Percentiles rank a stretch among this genome's conserved stretches.
Evolutionary conservation across 2,113 vertebrate genomes (phyloP).

Genomic region (Nerophis lumbriciformis): DNA sequence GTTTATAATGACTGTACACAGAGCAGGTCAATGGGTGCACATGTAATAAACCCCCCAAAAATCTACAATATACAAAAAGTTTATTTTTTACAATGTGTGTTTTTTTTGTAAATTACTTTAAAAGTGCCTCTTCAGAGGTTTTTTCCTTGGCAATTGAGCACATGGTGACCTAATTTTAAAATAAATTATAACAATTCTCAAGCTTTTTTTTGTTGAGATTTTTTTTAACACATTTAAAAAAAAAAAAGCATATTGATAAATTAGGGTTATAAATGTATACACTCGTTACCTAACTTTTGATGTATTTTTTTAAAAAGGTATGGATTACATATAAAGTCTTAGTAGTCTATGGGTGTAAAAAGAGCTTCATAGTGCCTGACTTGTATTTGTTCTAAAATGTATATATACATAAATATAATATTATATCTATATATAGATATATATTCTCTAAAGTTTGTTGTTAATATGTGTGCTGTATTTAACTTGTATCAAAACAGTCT

Average conservation of each 20-base stretch:
- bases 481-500: not conserved
- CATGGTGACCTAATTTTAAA: too few relatives aligned
- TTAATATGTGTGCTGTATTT: not conserved
- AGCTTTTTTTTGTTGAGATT: too few relatives aligned
- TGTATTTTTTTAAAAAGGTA: not conserved
- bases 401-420: not conserved
- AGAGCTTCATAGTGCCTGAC: not conserved
- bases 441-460: not conserved
- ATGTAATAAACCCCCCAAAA: constrained; percentile 17
- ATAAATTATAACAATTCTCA: too few relatives aligned
- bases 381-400: not conserved
- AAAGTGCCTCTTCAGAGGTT: too few relatives aligned
- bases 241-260: too few relatives aligned
- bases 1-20: constrained; percentile 15
- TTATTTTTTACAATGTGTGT: not conserved
- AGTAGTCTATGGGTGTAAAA: not conserved
- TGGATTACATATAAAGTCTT: too few relatives aligned
- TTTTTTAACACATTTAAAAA: too few relatives aligned
- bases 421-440: not conserved
- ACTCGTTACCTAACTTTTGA: not conserved
- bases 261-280: too few relatives aligned
- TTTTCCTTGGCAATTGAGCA: too few relatives aligned
- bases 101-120: not conserved
- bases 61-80: constrained; percentile 3
- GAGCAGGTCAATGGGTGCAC: constrained; percentile 19